Conservation (phyloP, 2,888 invertebrate species). For the Phalangium opilio region DNA sequence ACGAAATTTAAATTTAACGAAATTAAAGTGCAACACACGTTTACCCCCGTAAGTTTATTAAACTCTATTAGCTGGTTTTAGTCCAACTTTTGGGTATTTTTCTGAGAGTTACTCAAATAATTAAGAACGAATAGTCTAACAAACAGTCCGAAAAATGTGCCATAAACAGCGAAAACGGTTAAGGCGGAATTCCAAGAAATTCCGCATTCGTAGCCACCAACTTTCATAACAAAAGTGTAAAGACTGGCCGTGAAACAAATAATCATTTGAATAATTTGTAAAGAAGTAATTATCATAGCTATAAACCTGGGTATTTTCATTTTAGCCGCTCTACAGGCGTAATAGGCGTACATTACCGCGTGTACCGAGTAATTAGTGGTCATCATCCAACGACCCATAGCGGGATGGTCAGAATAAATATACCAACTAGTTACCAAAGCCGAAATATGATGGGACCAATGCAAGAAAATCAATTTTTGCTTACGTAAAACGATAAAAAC, state of each 20-base stretch:
- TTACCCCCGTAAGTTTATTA: too few species aligned
- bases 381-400: conserved; percentile 20
- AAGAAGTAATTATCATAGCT: conserved; percentile 29
- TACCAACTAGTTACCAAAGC: conserved; percentile 28
- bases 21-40: too few species aligned
- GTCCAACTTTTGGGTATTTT: too few species aligned
- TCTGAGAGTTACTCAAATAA: too few species aligned
- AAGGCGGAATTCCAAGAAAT: too few species aligned
- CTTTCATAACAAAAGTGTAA: not conserved
- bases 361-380: conserved; percentile 23
- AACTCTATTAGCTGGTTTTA: too few species aligned
- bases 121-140: too few species aligned
- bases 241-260: conserved; percentile 24
- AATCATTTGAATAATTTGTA: conserved; percentile 34
- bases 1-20: too few species aligned
- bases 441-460: conserved; percentile 31
- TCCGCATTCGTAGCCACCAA: too few species aligned
- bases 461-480: conserved; percentile 22
- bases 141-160: too few species aligned
- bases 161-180: too few species aligned
- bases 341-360: conserved; percentile 23
- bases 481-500: conserved; percentile 29
- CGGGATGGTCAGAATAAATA: conserved; percentile 17
- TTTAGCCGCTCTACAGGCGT: conserved; percentile 15
- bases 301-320: conserved; percentile 25